phyloP scores from a whole-genome alignment of 64 coral and sea anemone species.

The Stylophora pistillata region DNA sequence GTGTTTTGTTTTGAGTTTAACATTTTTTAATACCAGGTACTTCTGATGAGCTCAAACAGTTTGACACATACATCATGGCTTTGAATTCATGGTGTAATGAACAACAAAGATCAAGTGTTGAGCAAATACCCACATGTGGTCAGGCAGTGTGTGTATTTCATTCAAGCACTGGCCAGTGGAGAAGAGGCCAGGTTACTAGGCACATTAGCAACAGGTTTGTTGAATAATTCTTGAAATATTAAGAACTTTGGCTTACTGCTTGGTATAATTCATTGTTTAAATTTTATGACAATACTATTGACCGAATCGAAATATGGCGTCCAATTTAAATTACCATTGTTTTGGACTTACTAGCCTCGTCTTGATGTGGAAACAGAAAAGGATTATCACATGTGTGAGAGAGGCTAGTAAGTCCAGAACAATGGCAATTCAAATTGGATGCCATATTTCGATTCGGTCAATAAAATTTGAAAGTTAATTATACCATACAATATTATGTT shows the following conservation, averaged over 20 bases:
- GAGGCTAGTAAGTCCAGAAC: too few relatives aligned
- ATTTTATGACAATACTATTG: background rate
- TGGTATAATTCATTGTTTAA: background rate
- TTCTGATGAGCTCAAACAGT: slow-evolving; percentile 40
- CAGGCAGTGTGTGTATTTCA: slow-evolving; percentile 58
- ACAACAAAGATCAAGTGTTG: slow-evolving; percentile 11
- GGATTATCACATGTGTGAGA: too few relatives aligned
- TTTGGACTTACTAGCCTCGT: too few relatives aligned
- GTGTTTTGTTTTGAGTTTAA: background rate
- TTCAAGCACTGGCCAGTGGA: slow-evolving; percentile 36
- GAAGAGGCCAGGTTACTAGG: slow-evolving; percentile 60
- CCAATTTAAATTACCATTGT: too few relatives aligned
- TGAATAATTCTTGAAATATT: background rate
- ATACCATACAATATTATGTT: too few relatives aligned
- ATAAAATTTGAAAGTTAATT: too few relatives aligned
- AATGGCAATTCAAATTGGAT: too few relatives aligned
- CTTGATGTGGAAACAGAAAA: too few relatives aligned
- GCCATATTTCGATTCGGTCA: too few relatives aligned
- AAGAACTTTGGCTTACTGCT: background rate
- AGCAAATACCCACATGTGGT: slow-evolving; percentile 30
- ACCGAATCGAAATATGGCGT: too few relatives aligned
- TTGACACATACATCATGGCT: slow-evolving; percentile 59
- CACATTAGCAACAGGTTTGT: slow-evolving; percentile 31
- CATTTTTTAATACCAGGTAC: slow-evolving; percentile 28
- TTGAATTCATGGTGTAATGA: slow-evolving; percentile 66